Evolutionary conservation across 2,888 invertebrate species (phyloP), one percentile per base, ranked within the genome.

Genomic region (Gerris lacustris): DNA sequence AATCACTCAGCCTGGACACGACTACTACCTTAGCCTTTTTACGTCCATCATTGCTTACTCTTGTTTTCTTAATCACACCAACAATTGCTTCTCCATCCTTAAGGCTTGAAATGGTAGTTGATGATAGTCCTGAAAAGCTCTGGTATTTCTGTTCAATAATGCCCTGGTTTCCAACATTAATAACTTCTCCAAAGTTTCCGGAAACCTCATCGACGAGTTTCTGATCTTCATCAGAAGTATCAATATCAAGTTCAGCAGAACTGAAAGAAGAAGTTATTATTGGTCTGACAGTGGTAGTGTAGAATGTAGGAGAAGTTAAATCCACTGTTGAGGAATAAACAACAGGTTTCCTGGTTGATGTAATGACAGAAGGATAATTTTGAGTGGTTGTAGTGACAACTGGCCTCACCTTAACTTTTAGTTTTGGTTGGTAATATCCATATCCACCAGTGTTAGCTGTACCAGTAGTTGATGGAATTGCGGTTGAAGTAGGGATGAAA

Each of bases 1-100:
- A 85, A 75, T 89, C 89, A 75, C 88, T 89, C 73, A 87, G 84
- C 79, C 88, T 71, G 0, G 77, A 77, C 6, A 78, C 77, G n/a
- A 78, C 77, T 4, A 78, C 77, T n/a, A 78, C 76, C 70, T 77
- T 76, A 64, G 74, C 73, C 63, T 74, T 76, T 66, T 73, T 75
- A 68, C 75, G 72, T 68, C 75, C 76, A 55, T 72, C 74, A 47
- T 68, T 71, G 62, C 69, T 70, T 44, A 70, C 71, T 63, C 73
- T 71, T 66, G 72, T 75, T 66, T 76, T 75, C 73, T 75, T 76
- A n/a, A 76, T 71, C 9, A 75, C 73, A 18, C 76, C 76, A 6
- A 76, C 75, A 44, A 76, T 71, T 4, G 76, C 74, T 71, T 76
- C 76, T 17, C 76, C 76, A 69, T 76, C 76, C 69, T 75, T 74